These are phyloP conservation scores for Philereme transversata DNA, from an alignment of 2,888 invertebrate genomes.

Conservation along the genomic window DNA sequence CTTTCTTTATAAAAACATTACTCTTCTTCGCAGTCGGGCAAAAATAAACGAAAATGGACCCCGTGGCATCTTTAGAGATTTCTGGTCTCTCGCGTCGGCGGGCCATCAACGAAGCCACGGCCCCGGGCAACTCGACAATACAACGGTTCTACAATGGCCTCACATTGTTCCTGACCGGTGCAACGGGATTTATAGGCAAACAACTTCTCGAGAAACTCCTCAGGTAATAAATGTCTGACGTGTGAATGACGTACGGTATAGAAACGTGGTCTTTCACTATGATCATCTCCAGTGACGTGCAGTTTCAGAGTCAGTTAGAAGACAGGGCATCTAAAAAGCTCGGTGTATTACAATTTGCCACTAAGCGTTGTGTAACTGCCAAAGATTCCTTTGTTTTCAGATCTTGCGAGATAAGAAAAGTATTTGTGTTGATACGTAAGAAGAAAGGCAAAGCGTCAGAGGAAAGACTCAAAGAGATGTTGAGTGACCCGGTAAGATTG, in stretches of 20 bases:
- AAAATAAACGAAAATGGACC: constrained; percentile 10
- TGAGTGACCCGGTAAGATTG: constrained; percentile 42
- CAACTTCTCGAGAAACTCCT: constrained; percentile 93
- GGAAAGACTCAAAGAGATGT: constrained; percentile 37
- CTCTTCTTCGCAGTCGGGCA: too few species aligned
- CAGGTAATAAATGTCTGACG: constrained; percentile 17
- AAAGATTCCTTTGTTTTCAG: constrained; percentile 23
- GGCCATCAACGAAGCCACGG: constrained; percentile 3
- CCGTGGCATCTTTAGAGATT: neutral
- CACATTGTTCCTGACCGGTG: constrained; percentile 91
- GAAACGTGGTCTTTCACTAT: neutral
- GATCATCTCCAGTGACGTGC: too few species aligned
- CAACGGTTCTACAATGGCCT: constrained; percentile 44
- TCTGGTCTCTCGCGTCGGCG: neutral
- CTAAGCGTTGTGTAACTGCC: neutral
- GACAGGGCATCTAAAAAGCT: too few species aligned
- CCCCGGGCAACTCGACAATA: constrained; percentile 36
- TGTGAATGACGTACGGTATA: too few species aligned
- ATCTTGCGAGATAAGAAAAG: constrained; percentile 38
- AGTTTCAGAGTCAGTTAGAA: too few species aligned
- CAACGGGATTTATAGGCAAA: constrained; percentile 96
- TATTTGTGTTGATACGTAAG: constrained; percentile 40
- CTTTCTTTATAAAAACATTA: too few species aligned
- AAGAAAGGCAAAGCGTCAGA: constrained; percentile 40
- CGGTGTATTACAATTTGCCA: neutral